A percentile compares a stretch with the other conserved stretches of the same genome.
Evolutionary conservation across 2,888 invertebrate species (phyloP).

Genomic region (Meiosimyza platycephala): DNA sequence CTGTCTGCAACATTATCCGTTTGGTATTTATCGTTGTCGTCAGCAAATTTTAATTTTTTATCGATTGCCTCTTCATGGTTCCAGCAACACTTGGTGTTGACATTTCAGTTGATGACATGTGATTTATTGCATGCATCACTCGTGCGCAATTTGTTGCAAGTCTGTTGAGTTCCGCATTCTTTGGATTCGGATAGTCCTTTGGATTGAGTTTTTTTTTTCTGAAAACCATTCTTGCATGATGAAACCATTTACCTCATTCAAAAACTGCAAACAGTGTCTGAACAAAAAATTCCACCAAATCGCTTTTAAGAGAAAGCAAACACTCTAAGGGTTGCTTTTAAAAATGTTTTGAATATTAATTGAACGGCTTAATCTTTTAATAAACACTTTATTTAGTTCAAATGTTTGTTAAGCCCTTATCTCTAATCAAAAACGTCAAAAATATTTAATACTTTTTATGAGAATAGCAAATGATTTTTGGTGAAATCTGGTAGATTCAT

Average conservation of each 20-base stretch:
- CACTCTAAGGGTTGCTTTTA: too few species aligned
- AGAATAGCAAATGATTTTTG: too few species aligned
- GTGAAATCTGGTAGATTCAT: too few species aligned
- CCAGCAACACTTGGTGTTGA: slow-evolving; percentile 30
- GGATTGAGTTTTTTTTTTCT: slow-evolving; percentile 9
- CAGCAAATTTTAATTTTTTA: slow-evolving; percentile 55
- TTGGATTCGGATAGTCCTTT: slow-evolving; percentile 10
- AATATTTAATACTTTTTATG: too few species aligned
- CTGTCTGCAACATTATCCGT: slow-evolving; percentile 46
- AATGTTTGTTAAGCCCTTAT: too few species aligned
- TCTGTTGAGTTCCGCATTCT: slow-evolving; percentile 22
- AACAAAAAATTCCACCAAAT: too few species aligned
- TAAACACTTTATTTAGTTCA: too few species aligned
- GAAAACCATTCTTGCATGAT: not conserved
- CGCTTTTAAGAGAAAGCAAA: too few species aligned
- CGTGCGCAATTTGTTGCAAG: slow-evolving; percentile 34
- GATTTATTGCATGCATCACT: slow-evolving; percentile 58
- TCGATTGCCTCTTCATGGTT: slow-evolving; percentile 53
- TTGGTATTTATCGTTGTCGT: slow-evolving; percentile 24
- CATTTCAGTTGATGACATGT: slow-evolving; percentile 53
- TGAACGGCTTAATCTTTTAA: too few species aligned
- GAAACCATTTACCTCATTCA: not conserved
- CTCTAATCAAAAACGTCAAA: too few species aligned
- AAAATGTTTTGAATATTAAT: too few species aligned
- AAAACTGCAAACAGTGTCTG: too few species aligned